Evolutionary conservation across 2,888 invertebrate genomes (phyloP).

Genomic region (Drosophila neotestacea): DNA sequence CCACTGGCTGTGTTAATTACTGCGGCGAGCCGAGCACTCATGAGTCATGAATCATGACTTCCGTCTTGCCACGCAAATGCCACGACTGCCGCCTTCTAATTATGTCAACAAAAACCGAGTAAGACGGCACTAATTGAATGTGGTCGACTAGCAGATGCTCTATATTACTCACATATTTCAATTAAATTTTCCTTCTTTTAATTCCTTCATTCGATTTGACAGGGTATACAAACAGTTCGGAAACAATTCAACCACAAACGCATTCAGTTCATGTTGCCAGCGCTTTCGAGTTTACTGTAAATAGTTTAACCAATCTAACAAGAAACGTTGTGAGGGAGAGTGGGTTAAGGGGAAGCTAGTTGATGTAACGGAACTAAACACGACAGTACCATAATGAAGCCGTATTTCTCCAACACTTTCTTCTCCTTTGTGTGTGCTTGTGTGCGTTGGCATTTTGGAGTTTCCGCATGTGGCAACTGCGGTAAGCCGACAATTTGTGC

Average conservation of each 20-base stretch:
- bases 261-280: slow-evolving; percentile 61
- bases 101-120: slow-evolving; percentile 60
- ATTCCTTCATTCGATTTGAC: too few relatives aligned
- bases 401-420: slow-evolving; percentile 39
- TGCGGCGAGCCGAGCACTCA: slow-evolving; percentile 68
- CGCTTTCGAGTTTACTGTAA: slow-evolving; percentile 53
- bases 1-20: slow-evolving; percentile 73
- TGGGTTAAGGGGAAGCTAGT: not conserved
- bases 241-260: slow-evolving; percentile 74
- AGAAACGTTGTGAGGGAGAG: not conserved
- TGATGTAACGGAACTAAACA: slow-evolving; percentile 49
- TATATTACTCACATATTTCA: slow-evolving; percentile 5
- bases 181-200: not conserved
- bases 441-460: slow-evolving; percentile 46
- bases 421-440: slow-evolving; percentile 14
- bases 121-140: slow-evolving; percentile 5
- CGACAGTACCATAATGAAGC: slow-evolving; percentile 66
- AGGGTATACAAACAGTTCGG: slow-evolving; percentile 41
- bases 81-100: slow-evolving; percentile 65
- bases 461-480: slow-evolving; percentile 77
- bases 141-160: slow-evolving; percentile 22
- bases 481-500: slow-evolving; percentile 78
- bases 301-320: slow-evolving; percentile 63
- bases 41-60: slow-evolving; percentile 74
- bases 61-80: slow-evolving; percentile 58